These are phyloP conservation scores for Caenorhabditis sp. DNA, from an alignment of 2,888 invertebrate species.

Conservation along the genomic window DNA sequence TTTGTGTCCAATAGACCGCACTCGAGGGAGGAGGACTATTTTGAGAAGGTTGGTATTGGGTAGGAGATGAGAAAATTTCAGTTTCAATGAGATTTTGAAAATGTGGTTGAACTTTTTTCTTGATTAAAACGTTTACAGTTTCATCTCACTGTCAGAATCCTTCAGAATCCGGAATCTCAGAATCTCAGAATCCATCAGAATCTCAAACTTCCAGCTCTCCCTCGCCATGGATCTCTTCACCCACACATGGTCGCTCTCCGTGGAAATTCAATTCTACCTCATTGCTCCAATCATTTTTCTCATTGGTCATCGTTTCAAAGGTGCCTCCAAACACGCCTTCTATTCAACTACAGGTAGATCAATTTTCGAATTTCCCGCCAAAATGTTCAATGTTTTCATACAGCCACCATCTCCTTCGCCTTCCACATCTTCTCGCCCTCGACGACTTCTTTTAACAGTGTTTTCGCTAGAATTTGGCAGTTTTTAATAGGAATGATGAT, in stretches of 20 bases:
- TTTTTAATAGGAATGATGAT: constrained; percentile 47
- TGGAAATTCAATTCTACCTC: constrained; percentile 71
- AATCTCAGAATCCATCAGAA: no score
- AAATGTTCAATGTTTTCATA: no score
- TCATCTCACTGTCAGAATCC: no score
- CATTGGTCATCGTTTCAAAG: constrained; percentile 6
- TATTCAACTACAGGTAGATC: constrained; percentile 9
- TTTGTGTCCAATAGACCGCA: constrained; percentile 15
- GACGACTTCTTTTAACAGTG: constrained; percentile 46
- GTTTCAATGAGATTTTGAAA: no score
- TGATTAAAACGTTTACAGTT: no score
- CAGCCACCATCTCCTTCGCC: not conserved
- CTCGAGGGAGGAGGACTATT: constrained; percentile 17
- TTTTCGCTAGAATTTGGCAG: constrained; percentile 64
- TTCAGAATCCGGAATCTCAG: no score
- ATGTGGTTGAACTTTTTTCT: no score
- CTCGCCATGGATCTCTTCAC: no score
- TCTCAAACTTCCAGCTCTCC: no score
- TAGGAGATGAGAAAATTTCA: no score
- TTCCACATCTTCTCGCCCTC: not conserved
- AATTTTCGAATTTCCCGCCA: not conserved
- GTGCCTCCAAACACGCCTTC: not conserved
- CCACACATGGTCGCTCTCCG: constrained; percentile 71
- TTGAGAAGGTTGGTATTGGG: no score
- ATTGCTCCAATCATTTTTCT: constrained; percentile 63